These are phyloP conservation scores for Garra rufa DNA, from an alignment of 2,113 vertebrate genomes.

Conservation along the genomic window DNA sequence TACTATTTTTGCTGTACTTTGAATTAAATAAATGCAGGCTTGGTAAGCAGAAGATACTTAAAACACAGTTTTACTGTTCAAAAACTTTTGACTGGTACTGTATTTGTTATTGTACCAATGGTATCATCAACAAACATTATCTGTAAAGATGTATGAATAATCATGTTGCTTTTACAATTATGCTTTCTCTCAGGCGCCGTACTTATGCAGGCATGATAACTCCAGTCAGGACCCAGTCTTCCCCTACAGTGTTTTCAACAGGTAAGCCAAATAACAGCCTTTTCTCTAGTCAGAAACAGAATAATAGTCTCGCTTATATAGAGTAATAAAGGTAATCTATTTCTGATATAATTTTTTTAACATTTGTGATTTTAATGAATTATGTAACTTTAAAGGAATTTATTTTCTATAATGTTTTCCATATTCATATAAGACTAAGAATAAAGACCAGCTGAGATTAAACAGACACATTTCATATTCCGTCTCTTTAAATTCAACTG, in stretches of 20 bases:
- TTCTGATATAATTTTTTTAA: background rate
- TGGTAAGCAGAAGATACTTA: no score
- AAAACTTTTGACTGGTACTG: no score
- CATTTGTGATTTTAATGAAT: background rate
- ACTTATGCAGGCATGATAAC: constrained; percentile 48
- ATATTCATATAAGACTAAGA: background rate
- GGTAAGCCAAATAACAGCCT: constrained; percentile 22
- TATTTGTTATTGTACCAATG: no score
- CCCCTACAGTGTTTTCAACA: constrained; percentile 26
- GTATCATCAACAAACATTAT: background rate
- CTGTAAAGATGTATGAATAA: background rate
- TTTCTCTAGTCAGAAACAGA: background rate
- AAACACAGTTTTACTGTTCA: no score
- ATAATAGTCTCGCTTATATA: background rate
- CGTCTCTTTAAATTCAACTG: background rate
- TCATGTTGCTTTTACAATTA: background rate
- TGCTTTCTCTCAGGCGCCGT: constrained; percentile 30
- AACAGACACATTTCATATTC: background rate
- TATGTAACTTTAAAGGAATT: background rate
- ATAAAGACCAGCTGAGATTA: no score
- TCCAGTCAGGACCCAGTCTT: constrained; percentile 25
- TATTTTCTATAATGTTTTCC: background rate
- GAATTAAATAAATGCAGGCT: no score
- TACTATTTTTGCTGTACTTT: no score
- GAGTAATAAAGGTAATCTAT: background rate